Percentiles rank a stretch among this genome's conserved stretches.
These are phyloP conservation scores for Iphiclides podalirius DNA, from an alignment of 2,888 invertebrate species.

Conservation along the genomic window DNA sequence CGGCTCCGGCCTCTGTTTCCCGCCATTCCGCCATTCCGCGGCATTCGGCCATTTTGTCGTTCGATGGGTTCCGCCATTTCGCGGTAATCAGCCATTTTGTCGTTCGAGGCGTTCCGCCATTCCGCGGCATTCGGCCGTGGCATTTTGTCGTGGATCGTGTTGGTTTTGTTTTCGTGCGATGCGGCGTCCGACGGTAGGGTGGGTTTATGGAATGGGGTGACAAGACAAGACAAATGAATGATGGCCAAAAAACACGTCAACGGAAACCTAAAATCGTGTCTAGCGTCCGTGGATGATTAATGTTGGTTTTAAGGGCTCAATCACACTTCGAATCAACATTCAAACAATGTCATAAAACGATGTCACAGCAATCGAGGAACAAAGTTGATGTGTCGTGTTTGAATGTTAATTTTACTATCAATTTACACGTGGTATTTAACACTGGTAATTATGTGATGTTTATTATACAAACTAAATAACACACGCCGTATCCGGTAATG, in stretches of 20 bases:
- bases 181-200: slow-evolving; percentile 62
- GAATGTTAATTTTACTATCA: slow-evolving; percentile 41
- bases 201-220: slow-evolving; percentile 78
- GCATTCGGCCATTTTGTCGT: slow-evolving; percentile 52
- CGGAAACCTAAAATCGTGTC: slow-evolving; percentile 58
- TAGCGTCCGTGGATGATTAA: slow-evolving; percentile 72
- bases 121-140: too few relatives aligned
- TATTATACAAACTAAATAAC: slow-evolving; percentile 46
- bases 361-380: slow-evolving; percentile 7
- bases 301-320: slow-evolving; percentile 37
- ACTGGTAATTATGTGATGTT: slow-evolving; percentile 45
- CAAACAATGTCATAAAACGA: slow-evolving; percentile 32
- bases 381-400: slow-evolving; percentile 29
- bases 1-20: slow-evolving; percentile 93
- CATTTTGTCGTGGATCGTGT: too few relatives aligned
- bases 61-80: slow-evolving; percentile 41
- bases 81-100: slow-evolving; percentile 49
- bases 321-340: slow-evolving; percentile 60
- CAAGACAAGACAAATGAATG: slow-evolving; percentile 79
- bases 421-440: slow-evolving; percentile 62
- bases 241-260: slow-evolving; percentile 66
- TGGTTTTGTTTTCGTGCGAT: too few relatives aligned
- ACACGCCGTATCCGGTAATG: slow-evolving; percentile 24
- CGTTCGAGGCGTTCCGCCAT: slow-evolving; percentile 29
- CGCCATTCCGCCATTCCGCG: slow-evolving; percentile 46